A percentile compares a stretch with the other conserved stretches of the same genome.
Evolutionary conservation across 2,888 invertebrate genomes (phyloP).

Genomic region (Stictocephala bisonia): DNA sequence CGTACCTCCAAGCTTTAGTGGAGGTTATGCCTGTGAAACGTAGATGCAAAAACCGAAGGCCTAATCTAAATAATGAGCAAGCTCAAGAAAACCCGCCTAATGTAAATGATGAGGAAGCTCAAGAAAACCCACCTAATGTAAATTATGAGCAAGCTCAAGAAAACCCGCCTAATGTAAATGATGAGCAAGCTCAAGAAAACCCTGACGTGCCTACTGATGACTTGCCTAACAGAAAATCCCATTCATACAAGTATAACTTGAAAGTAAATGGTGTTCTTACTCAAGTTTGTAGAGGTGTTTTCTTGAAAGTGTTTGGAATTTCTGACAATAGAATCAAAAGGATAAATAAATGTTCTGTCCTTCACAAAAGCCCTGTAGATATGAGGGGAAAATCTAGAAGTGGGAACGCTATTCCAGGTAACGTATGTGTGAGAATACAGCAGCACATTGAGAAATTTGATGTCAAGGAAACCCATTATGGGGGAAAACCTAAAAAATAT

Average conservation of each 20-base stretch:
- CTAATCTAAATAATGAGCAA: no score
- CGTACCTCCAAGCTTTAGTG: no score
- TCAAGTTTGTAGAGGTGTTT: slow-evolving; percentile 41
- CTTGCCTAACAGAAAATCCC: neutral
- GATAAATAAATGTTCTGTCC: slow-evolving; percentile 45
- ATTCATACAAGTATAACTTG: slow-evolving; percentile 39
- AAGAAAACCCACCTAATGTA: no score
- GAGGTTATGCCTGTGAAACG: no score
- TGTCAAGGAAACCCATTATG: slow-evolving; percentile 54
- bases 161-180: neutral
- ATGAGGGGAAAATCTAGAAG: slow-evolving; percentile 51
- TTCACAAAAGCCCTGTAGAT: slow-evolving; percentile 48
- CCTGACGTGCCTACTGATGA: neutral
- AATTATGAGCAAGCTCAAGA: no score
- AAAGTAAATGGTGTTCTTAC: slow-evolving; percentile 41
- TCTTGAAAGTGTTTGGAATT: slow-evolving; percentile 42
- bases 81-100: no score
- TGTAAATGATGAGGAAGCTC: no score
- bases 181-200: neutral
- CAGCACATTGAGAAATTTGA: slow-evolving; percentile 45
- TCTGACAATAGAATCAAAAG: slow-evolving; percentile 45
- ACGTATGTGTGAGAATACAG: slow-evolving; percentile 38
- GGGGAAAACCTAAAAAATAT: slow-evolving; percentile 44
- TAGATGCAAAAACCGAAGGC: no score
- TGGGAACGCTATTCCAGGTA: slow-evolving; percentile 48